Conservation (phyloP, 1,140 invertebrate genomes). For the Stegodyphus mimosarum region DNA sequence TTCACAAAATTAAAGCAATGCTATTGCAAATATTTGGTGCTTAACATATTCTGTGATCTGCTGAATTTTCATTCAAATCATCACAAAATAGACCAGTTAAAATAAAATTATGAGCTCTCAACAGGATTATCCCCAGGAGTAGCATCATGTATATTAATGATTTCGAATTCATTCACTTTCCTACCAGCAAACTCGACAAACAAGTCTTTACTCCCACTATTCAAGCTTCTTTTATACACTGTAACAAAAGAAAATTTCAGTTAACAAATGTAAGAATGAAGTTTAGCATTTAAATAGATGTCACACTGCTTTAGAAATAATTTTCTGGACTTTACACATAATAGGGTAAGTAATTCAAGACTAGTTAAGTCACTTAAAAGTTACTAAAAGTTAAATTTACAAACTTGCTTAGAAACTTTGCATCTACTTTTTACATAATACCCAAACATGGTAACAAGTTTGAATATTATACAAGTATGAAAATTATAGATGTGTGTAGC, state of each 20-base stretch:
- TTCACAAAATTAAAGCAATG: slow-evolving; percentile 7
- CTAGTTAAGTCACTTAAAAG: too few species aligned
- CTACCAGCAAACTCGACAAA: slow-evolving; percentile 83
- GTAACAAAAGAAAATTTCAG: slow-evolving; percentile 69
- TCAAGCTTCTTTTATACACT: slow-evolving; percentile 80
- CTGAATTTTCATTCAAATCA: slow-evolving; percentile 13
- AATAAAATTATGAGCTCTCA: slow-evolving; percentile 26
- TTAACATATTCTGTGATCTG: slow-evolving; percentile 39
- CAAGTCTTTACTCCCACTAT: slow-evolving; percentile 70
- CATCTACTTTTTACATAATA: too few species aligned
- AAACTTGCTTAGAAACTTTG: too few species aligned
- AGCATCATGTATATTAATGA: slow-evolving; percentile 75
- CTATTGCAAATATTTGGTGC: slow-evolving; percentile 48
- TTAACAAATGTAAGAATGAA: too few species aligned
- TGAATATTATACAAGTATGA: too few species aligned
- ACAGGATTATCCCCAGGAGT: slow-evolving; percentile 38
- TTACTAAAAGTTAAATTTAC: too few species aligned
- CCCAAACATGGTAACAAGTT: too few species aligned
- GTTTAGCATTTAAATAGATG: too few species aligned
- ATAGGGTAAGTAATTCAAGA: too few species aligned
- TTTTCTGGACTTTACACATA: too few species aligned
- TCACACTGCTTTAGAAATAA: slow-evolving; percentile 15
- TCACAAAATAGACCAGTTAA: slow-evolving; percentile 19
- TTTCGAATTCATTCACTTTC: slow-evolving; percentile 77
- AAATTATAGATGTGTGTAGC: too few species aligned